Conservation (phyloP, 2,113 vertebrate genomes). For the Crotalus tigris region DNA sequence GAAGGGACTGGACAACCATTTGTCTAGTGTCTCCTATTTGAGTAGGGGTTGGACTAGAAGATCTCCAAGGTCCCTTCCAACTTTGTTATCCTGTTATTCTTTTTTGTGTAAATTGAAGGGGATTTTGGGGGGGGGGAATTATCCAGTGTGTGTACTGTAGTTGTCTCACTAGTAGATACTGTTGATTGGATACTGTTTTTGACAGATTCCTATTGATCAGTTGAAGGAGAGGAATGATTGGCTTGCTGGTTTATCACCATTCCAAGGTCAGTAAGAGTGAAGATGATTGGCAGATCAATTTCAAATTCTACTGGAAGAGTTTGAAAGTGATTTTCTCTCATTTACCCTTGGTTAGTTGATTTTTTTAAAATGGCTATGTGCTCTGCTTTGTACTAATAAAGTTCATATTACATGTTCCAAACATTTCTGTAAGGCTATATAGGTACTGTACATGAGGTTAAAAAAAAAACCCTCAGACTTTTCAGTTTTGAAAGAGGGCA, state of each 20-base stretch:
- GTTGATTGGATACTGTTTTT: background rate
- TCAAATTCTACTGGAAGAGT: background rate
- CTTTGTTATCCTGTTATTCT: background rate
- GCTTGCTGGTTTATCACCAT: background rate
- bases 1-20: background rate
- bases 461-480: background rate
- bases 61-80: background rate
- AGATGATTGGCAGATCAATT: background rate
- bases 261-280: background rate
- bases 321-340: background rate
- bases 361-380: background rate
- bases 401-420: background rate
- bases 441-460: background rate
- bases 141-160: background rate
- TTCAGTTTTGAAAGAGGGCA: background rate
- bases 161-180: background rate
- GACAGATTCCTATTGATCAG: background rate
- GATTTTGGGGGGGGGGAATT: background rate
- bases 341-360: background rate
- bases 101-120: background rate
- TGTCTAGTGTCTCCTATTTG: background rate
- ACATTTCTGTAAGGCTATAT: background rate
- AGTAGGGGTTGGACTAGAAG: background rate
- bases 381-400: background rate
- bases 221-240: background rate